These are phyloP conservation scores for Yponomeuta cagnagella DNA, from an alignment of 2,888 invertebrate genomes.

Conservation along the genomic window DNA sequence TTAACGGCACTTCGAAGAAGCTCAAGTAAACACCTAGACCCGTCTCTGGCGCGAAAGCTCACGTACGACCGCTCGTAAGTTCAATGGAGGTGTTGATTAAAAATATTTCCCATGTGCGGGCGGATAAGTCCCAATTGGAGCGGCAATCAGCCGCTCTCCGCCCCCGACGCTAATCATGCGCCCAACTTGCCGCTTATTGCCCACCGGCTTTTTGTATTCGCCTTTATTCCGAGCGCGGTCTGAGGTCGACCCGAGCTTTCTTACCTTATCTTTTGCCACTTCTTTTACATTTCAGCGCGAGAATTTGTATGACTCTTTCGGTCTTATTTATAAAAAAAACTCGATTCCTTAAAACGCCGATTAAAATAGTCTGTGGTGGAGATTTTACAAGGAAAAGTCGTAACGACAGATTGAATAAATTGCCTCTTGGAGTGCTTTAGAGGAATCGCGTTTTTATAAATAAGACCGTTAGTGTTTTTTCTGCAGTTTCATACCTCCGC, in stretches of 20 bases:
- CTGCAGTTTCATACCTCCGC: no score
- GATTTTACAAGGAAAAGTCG: no score
- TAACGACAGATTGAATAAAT: no score
- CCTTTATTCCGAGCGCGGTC: slow-evolving; percentile 21
- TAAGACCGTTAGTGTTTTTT: neutral
- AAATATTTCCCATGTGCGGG: slow-evolving; percentile 77
- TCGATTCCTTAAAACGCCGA: no score
- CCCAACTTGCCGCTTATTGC: slow-evolving; percentile 16
- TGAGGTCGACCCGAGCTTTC: slow-evolving; percentile 1
- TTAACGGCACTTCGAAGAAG: neutral
- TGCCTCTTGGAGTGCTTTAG: no score
- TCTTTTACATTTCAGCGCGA: neutral
- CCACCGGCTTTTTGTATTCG: slow-evolving; percentile 17
- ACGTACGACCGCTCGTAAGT: slow-evolving; percentile 76
- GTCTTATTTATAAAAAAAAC: no score
- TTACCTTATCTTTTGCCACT: slow-evolving; percentile 4
- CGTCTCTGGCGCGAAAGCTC: slow-evolving; percentile 60
- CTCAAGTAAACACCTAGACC: slow-evolving; percentile 27
- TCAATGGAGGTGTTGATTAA: slow-evolving; percentile 78
- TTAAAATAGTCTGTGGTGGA: no score
- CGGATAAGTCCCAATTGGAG: slow-evolving; percentile 76
- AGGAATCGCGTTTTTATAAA: no score
- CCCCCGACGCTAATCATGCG: slow-evolving; percentile 61
- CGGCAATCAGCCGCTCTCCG: slow-evolving; percentile 63
- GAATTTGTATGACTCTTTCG: neutral